These are phyloP conservation scores for Drosophila flavopinicola DNA, from an alignment of 2,888 invertebrate species.

Conservation along the genomic window DNA sequence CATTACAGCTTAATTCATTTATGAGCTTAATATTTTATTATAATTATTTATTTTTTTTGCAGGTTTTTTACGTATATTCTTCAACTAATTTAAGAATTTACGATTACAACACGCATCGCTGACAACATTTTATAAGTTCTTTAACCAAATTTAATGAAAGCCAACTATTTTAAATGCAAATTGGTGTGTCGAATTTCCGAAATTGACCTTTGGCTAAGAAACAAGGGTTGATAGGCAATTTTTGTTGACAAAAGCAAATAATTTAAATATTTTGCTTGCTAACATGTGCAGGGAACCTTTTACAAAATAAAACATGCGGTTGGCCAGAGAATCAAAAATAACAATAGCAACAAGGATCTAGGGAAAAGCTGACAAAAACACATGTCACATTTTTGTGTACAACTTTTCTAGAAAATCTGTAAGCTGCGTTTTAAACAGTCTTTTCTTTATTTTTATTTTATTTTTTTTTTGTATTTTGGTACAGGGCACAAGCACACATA, in stretches of 20 bases:
- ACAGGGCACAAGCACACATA: conserved; percentile 1
- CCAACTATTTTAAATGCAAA: conserved; percentile 46
- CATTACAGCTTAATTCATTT: too few species aligned
- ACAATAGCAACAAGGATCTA: conserved; percentile 29
- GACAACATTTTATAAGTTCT: too few species aligned
- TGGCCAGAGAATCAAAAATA: conserved; percentile 22
- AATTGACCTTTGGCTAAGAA: conserved; percentile 31
- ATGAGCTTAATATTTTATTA: not conserved
- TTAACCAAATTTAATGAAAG: conserved; percentile 6
- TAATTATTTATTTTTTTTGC: too few species aligned
- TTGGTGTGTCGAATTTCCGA: conserved; percentile 19
- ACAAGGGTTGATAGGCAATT: conserved; percentile 30
- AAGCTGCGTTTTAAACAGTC: conserved; percentile 55
- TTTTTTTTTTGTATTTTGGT: not conserved
- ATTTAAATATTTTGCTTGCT: conserved; percentile 50
- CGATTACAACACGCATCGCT: too few species aligned
- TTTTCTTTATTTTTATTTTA: conserved; percentile 3
- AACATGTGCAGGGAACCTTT: conserved; percentile 4
- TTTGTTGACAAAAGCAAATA: conserved; percentile 38
- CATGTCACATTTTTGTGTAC: conserved; percentile 72
- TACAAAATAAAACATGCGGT: conserved; percentile 34
- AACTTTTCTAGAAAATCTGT: conserved; percentile 63
- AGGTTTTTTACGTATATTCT: not conserved
- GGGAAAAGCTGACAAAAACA: conserved; percentile 70
- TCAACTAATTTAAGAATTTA: too few species aligned